Conservation (phyloP, 2,797 vertebrate species). For the Lophotriccus pileatus region DNA sequence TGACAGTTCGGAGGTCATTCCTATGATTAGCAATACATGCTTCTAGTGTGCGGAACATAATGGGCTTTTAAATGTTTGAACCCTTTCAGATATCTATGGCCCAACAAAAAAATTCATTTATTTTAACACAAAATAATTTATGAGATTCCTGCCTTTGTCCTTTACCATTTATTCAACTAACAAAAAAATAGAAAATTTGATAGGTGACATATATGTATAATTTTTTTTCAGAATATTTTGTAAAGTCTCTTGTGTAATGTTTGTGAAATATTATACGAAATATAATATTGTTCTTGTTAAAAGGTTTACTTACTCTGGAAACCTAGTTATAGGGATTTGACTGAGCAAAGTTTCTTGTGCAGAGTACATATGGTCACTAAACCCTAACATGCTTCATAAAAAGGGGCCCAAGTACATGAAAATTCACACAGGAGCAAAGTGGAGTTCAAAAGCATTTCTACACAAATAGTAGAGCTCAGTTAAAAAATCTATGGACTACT, state of each 20-base stretch:
- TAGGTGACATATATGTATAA: neutral
- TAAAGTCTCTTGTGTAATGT: neutral
- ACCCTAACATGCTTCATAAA: neutral
- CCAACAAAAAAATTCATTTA: neutral
- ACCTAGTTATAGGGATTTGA: neutral
- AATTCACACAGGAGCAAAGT: neutral
- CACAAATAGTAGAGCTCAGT: neutral
- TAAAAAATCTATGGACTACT: neutral
- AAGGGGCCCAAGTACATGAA: neutral
- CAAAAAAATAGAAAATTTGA: neutral
- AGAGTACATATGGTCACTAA: neutral
- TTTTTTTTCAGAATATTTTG: neutral
- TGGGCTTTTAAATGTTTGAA: neutral
- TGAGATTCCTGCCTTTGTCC: neutral
- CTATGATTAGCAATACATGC: neutral
- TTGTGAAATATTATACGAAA: neutral
- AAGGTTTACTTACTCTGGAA: neutral
- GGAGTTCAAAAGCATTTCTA: neutral
- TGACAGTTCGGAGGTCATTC: neutral
- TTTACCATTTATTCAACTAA: neutral
- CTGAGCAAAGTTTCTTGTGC: neutral
- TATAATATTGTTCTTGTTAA: neutral
- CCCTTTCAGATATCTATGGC: neutral
- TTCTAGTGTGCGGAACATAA: neutral
- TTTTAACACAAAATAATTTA: neutral